Base-by-base conservation (phyloP, 2,113 vertebrate genomes). In the Isichthys henryi region DNA sequence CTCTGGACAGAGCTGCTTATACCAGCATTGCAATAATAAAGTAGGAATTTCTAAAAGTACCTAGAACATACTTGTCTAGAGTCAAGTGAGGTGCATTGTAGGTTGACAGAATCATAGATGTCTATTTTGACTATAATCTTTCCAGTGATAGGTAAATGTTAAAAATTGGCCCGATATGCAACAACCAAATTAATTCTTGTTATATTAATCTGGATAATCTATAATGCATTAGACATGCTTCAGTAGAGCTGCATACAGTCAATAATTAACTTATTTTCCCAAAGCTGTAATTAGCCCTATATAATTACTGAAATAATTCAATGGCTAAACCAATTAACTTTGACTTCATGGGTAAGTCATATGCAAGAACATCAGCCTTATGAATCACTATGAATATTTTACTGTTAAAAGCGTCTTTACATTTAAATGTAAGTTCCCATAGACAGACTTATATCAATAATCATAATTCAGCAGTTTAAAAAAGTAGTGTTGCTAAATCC, bases 291-390 rank as follows among this genome's bases (percentile, higher is more conserved):
- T 80, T 80, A 80, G 74, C 74, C 74, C 74, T 19, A 43, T 6
- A 19, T 80, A 80, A 80, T 80, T 80, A 80, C 74, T 19, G 35
- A 43, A 80, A 80, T 80, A 43, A 80, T 80, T 80, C 35, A 80
- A 80, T 19, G 74, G 74, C 74, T 80, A 80, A 80, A 80, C 35
- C 74, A 80, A 80, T 80, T 80, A 43, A 80, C 74, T 80, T 80
- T 80, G 74, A 80, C 74, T 80, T 80, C 35, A 70, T 31, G n/a
- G 31, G 62, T 27, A 56, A 70, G 62, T 70, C 62, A 80, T 77
- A 77, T 80, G 74, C 74, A 80, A 80, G 3, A 80, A 43, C 74
- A 80, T 80, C n/a, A 80, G 35, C 17, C 13, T 17, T 35, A 13
- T 77, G 39, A 77, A 80, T 80, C 74, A 80, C 74, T 39, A 27